Evolutionary conservation across 37 sponge, comb jelly and placozoan species (phyloP), one percentile per base, ranked within the genome.

Genomic region (Chondrosia reniformis): DNA sequence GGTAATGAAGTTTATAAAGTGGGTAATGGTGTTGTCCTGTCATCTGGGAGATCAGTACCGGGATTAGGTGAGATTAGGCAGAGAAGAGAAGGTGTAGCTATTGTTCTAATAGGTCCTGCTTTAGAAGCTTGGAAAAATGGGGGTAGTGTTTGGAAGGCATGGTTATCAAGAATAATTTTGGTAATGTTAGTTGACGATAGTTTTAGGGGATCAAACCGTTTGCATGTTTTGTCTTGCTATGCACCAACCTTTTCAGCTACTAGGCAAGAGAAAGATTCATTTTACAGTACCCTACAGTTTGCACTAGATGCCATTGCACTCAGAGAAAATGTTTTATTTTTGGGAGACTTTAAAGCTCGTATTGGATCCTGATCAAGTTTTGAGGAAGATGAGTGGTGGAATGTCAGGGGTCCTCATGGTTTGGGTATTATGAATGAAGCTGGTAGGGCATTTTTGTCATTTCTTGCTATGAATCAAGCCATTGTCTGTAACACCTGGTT

Each of bases 81-180:
- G n/a, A n/a, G n/a, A n/a, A n/a, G n/a, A n/a, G n/a, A n/a, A n/a
- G 66, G 72, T 43, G 72, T 69, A 34, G 72, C 72, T 25, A 69
- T 69, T 69, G 72, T 25, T 44, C 43, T 69, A 13, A 43, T 44
- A 43, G 44, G n/a, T 69, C 72, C 39, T 25, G 72, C 72, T 40
- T 44, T 21, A 41, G 39, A 41, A 22, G 39, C 72, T 4, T 69
- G 72, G 72, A 44, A 69, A 69, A 44, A 41, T 43, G 72, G 44
- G 39, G 42, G 72, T 13, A 69, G 72, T 40, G 72, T 69, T 21
- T 84, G 85, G 85, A 84, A 71, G 25, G 88, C 88, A 25, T 82
- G 82, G 83, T 63, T 74, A 4, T 67, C 85, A 58, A 21, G 85
- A n/a, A 25, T 74, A 4, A 52, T 75, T 13, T 32, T 66, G 25